Percentiles rank a stretch among this genome's conserved stretches.
Evolutionary conservation across 2,113 vertebrate species (phyloP).

Genomic region (Pao palembangensis): DNA sequence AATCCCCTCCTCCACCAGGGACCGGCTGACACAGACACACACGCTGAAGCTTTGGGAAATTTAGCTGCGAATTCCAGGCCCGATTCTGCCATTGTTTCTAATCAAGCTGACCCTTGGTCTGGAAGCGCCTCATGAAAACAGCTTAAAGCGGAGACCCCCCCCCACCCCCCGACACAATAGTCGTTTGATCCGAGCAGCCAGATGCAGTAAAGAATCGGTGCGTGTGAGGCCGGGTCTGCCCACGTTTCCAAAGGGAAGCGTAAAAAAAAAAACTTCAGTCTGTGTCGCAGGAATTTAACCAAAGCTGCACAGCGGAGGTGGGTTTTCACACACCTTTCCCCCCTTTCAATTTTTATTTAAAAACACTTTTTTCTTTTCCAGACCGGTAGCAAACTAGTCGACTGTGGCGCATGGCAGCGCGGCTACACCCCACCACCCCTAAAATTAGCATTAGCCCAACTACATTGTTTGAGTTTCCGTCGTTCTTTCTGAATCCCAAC

Average conservation of each 20-base stretch:
- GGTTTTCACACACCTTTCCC: too few species aligned
- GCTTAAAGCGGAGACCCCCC: conserved; percentile 36
- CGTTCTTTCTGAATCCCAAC: too few species aligned
- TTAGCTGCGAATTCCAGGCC: conserved; percentile 43
- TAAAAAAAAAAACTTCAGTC: conserved; percentile 50
- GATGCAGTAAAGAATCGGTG: conserved; percentile 24
- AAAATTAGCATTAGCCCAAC: too few species aligned
- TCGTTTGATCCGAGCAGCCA: conserved; percentile 31
- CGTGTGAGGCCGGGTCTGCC: conserved; percentile 21
- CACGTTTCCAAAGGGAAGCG: conserved; percentile 42
- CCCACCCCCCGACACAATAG: conserved; percentile 44
- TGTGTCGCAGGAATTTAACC: conserved; percentile 15
- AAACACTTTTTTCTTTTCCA: too few species aligned
- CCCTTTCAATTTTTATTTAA: too few species aligned
- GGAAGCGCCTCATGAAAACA: conserved; percentile 50
- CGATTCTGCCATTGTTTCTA: conserved; percentile 55
- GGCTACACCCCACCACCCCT: too few species aligned
- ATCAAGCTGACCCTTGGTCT: conserved; percentile 53
- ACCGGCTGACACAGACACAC: conserved; percentile 45
- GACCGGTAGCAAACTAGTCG: too few species aligned
- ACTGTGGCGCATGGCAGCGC: too few species aligned
- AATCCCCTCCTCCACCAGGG: conserved; percentile 31
- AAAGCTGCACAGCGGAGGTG: not conserved
- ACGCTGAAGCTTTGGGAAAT: conserved; percentile 47
- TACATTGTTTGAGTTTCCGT: too few species aligned